Base-by-base conservation (phyloP, 2,888 invertebrate genomes). In the Nomada ruficornis region DNA sequence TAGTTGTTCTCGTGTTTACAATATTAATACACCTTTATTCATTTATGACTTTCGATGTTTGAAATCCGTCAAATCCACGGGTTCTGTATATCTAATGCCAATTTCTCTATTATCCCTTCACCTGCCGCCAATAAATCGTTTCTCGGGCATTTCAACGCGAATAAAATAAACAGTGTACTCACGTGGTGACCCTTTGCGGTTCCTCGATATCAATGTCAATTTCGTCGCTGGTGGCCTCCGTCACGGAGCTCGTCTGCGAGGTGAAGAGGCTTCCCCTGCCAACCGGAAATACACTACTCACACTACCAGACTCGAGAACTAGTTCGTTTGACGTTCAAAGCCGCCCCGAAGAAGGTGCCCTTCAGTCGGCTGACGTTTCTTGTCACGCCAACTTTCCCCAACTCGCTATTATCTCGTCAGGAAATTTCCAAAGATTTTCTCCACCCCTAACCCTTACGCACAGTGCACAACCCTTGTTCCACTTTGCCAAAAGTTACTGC, bases 201-300 rank as follows among this genome's bases (percentile, higher is more conserved):
- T 96, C 96, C 79, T 94, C 94, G 81, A 94, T 94, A 91, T 95
- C 95, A 80, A 95, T 94, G 91, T 96, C 96, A 86, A 96, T 96
- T 91, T 96, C 96, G 90, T 96, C 96, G 88, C 96, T 96, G 60
- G 96, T 95, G 62, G 96, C 96, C 93, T 96, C 96, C 23, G 96
- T 96, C 64, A 96, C 96, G 62, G 96, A 96, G 93, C 96, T 96
- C 54, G 95, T 96, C 93, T 96, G 96, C 77, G 93, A 93, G 74
- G 93, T 93, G 88, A 93, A 93, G 80, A 93, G 90, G 85, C 93
- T 93, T 83, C 93, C 93, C 90, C 93, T 93, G 90, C 84, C 90
- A 91, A 92, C 89, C 89, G 90, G 90, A 92, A 93, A 92, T 84
- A 90, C 89, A 80, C 91, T 92, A 90, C 83, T 91, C 90, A 90